These are phyloP conservation scores for Pristionchus japonicus DNA, from an alignment of 2,888 invertebrate genomes.

Conservation along the genomic window DNA sequence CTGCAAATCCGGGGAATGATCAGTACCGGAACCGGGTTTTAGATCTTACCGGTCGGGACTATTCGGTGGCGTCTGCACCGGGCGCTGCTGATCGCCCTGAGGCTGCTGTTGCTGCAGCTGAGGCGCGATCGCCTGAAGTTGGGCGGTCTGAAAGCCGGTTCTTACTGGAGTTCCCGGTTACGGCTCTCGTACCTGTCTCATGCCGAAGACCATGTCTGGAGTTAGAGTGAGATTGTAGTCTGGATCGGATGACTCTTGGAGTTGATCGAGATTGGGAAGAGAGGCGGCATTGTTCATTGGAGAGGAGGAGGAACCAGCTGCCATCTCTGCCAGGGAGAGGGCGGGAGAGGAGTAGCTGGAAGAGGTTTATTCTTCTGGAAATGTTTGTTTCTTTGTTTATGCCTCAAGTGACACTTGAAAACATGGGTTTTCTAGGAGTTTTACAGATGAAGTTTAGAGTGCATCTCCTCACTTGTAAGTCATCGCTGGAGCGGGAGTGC, in stretches of 20 bases:
- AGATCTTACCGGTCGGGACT: conserved; percentile 15
- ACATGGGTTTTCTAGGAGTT: background rate
- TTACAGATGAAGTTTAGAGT: background rate
- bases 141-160: background rate
- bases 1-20: conserved; percentile 13
- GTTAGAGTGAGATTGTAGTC: conserved; percentile 73
- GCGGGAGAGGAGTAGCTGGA: conserved; percentile 62
- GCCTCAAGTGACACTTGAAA: background rate
- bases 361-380: background rate
- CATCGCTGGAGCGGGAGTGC: background rate
- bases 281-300: conserved; percentile 51
- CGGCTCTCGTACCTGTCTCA: conserved; percentile 51
- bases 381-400: background rate
- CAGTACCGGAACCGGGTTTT: background rate
- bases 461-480: conserved; percentile 54
- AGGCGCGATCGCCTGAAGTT: conserved; percentile 33
- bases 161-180: background rate
- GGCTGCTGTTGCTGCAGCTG: background rate
- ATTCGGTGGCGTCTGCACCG: conserved; percentile 45
- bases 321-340: conserved; percentile 52
- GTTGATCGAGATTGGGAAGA: conserved; percentile 62
- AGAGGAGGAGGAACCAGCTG: background rate
- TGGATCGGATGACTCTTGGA: conserved; percentile 64
- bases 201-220: conserved; percentile 68
- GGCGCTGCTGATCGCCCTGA: conserved; percentile 16